Conservation (phyloP, 2,797 vertebrate species). For the Hephaestus fuliginosus region DNA sequence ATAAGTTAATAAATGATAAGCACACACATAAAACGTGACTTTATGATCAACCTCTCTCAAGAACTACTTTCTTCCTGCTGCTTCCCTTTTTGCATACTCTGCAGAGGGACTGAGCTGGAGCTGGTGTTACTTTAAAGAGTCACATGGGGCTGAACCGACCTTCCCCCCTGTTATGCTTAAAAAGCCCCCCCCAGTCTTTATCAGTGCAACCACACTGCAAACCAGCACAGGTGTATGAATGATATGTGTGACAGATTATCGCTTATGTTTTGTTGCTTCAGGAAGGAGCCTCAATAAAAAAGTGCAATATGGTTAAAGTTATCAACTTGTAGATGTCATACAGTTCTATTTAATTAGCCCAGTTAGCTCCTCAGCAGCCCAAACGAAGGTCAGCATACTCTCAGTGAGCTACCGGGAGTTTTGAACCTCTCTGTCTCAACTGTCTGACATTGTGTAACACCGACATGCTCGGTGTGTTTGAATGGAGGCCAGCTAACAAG, state of each 20-base stretch:
- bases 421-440: not conserved
- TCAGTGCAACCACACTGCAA: conserved; percentile 1
- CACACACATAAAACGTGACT: not conserved
- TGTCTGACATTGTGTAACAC: not conserved
- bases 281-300: not conserved
- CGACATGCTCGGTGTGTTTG: not conserved
- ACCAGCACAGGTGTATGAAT: not conserved
- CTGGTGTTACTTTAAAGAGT: not conserved
- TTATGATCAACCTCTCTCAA: not conserved
- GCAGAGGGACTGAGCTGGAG: not conserved
- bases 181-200: not conserved
- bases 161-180: not conserved
- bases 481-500: conserved; percentile 2
- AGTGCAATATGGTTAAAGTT: not conserved
- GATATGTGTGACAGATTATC: not conserved
- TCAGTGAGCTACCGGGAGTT: not conserved
- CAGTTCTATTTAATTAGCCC: conserved; percentile 32
- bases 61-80: not conserved
- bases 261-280: not conserved
- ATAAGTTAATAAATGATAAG: not conserved
- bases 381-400: conserved; percentile 55
- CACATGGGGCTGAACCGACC: not conserved
- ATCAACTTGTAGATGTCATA: not conserved
- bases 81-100: not conserved
- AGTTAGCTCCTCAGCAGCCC: conserved; percentile 35